Conservation (phyloP, 37 sponge, comb jelly and placozoan species). For the Lycopodina hypogea region DNA sequence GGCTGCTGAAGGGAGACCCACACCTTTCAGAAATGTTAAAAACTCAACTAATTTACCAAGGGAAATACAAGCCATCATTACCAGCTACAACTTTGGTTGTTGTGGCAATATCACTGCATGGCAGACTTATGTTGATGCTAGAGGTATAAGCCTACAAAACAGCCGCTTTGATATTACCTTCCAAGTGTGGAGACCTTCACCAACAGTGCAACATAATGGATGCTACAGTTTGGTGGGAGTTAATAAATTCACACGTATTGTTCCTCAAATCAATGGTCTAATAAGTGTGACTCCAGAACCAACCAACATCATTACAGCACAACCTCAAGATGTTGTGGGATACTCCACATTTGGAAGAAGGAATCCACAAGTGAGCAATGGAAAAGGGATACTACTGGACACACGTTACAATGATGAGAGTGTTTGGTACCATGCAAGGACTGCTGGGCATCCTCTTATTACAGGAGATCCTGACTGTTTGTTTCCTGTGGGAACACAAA, state of each 20-base stretch:
- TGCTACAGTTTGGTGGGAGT: slow-evolving; percentile 29
- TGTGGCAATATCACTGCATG: slow-evolving; percentile 12
- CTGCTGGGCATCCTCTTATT: not conserved
- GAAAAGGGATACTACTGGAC: not conserved
- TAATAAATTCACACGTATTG: not conserved
- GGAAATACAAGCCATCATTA: slow-evolving; percentile 1
- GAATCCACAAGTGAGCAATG: not conserved
- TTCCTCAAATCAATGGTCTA: not conserved
- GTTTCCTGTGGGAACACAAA: slow-evolving; percentile 6
- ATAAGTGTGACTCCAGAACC: not conserved
- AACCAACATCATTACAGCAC: slow-evolving; percentile 5
- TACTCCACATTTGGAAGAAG: not conserved
- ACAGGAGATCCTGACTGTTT: not conserved
- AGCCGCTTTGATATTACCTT: not conserved
- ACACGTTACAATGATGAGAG: not conserved
- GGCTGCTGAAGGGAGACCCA: no score
- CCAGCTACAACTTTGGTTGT: slow-evolving; percentile 1
- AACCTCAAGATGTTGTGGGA: slow-evolving; percentile 42
- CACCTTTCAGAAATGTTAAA: not conserved
- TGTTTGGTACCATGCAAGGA: not conserved
- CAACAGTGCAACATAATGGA: slow-evolving; percentile 4
- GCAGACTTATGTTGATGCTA: not conserved
- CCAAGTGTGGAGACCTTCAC: slow-evolving; percentile 45
- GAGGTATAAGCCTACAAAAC: not conserved
- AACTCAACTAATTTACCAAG: not conserved